Evolutionary conservation across 2,888 invertebrate genomes (phyloP).

Genomic region (Lepas anatifera): DNA sequence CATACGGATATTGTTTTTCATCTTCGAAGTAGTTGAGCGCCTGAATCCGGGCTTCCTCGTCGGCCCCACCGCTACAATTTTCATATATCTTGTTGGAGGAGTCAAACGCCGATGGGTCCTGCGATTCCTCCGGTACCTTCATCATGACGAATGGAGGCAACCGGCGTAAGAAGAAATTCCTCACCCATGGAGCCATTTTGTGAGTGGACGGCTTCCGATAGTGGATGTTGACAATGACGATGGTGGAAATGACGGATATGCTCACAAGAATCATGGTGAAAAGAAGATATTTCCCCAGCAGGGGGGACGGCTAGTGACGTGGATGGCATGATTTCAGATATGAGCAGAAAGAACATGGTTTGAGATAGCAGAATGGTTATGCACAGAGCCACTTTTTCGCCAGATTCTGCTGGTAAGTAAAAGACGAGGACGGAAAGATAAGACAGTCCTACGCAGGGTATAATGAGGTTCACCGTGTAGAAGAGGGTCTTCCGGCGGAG

Average conservation of each 20-base stretch:
- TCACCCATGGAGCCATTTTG: slow-evolving; percentile 89
- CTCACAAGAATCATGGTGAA: slow-evolving; percentile 88
- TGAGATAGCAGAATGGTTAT: slow-evolving; percentile 86
- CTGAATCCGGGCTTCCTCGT: background rate
- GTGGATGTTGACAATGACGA: slow-evolving; percentile 80
- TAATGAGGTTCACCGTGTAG: slow-evolving; percentile 91
- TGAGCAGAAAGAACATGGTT: slow-evolving; percentile 88
- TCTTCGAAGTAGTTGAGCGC: background rate
- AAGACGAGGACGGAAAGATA: slow-evolving; percentile 92
- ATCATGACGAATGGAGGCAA: slow-evolving; percentile 73
- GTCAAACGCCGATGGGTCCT: background rate
- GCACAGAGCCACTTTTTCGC: slow-evolving; percentile 94
- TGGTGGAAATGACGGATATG: slow-evolving; percentile 79
- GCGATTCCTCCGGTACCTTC: slow-evolving; percentile 63
- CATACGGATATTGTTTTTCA: slow-evolving; percentile 55
- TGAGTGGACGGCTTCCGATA: slow-evolving; percentile 90
- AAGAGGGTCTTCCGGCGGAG: slow-evolving; percentile 84
- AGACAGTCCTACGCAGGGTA: slow-evolving; percentile 92
- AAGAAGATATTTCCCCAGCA: slow-evolving; percentile 77
- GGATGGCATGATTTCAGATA: slow-evolving; percentile 89
- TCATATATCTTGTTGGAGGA: background rate
- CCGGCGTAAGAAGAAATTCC: slow-evolving; percentile 71
- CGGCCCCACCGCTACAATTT: background rate
- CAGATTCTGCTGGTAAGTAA: slow-evolving; percentile 93
- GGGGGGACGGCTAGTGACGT: slow-evolving; percentile 77